A percentile compares a stretch with the other conserved stretches of the same genome.
These are phyloP conservation scores for Drosophila equinoxialis DNA, from an alignment of 1,140 invertebrate species.

Conservation along the genomic window DNA sequence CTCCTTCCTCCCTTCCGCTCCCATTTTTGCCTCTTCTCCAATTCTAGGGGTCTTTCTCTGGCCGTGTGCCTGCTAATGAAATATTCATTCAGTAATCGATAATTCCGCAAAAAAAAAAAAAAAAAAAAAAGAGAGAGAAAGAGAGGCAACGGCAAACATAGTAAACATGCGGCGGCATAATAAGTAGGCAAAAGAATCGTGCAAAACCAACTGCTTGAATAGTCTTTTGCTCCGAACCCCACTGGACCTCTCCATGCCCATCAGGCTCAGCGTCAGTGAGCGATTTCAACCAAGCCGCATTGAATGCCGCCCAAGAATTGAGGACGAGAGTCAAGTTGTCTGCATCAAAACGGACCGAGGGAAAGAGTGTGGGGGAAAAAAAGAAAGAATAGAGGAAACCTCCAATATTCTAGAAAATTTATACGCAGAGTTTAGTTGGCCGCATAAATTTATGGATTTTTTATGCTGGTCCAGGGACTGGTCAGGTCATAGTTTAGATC, in stretches of 20 bases:
- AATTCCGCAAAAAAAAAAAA: constrained; percentile 64
- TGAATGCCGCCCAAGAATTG: constrained; percentile 62
- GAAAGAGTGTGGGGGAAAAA: constrained; percentile 7
- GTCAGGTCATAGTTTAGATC: constrained; percentile 15
- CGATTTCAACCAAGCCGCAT: constrained; percentile 43
- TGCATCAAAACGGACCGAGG: constrained; percentile 34
- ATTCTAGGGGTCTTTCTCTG: constrained; percentile 11
- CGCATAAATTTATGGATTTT: constrained; percentile 17
- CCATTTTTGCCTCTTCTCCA: neutral
- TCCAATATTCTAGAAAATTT: constrained; percentile 69
- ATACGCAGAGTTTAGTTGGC: constrained; percentile 49
- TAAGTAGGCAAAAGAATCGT: constrained; percentile 57
- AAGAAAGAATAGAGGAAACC: constrained; percentile 25
- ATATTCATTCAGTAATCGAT: constrained; percentile 79
- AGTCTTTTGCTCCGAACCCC: constrained; percentile 10
- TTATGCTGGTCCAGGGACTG: constrained; percentile 6
- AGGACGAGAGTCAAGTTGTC: constrained; percentile 73
- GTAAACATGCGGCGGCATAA: constrained; percentile 67
- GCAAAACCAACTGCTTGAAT: constrained; percentile 15
- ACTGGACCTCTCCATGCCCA: constrained; percentile 4
- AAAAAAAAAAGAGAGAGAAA: neutral
- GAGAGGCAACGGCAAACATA: constrained; percentile 35
- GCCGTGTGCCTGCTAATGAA: constrained; percentile 62
- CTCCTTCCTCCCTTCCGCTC: neutral
- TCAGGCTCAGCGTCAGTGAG: neutral